Evolutionary conservation across 2,888 invertebrate genomes (phyloP).

Genomic region (Aleiodes leptofemur): DNA sequence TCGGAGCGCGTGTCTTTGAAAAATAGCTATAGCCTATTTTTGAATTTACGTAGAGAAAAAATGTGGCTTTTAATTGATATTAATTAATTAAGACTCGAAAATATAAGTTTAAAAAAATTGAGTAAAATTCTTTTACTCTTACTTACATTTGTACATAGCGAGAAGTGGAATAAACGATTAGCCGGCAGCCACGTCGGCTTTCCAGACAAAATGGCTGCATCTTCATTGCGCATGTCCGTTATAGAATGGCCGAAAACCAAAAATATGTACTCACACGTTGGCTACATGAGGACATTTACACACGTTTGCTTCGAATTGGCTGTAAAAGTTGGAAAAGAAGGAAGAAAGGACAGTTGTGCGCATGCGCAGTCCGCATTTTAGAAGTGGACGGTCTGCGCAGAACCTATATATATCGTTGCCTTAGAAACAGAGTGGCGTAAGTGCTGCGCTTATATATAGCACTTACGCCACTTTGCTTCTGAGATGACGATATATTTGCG

Average conservation of each 20-base stretch:
- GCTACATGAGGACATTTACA: too few relatives aligned
- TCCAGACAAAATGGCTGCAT: conserved; percentile 70
- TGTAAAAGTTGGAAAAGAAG: too few relatives aligned
- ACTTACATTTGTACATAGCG: conserved; percentile 67
- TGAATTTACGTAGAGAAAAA: background rate
- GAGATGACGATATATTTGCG: too few relatives aligned
- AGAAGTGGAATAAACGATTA: conserved; percentile 51
- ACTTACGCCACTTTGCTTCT: too few relatives aligned
- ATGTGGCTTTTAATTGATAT: background rate
- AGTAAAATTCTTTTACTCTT: conserved; percentile 24
- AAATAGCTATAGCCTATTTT: background rate
- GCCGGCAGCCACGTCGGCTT: conserved; percentile 71
- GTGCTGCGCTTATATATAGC: too few relatives aligned
- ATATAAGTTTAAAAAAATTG: background rate
- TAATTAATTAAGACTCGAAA: background rate
- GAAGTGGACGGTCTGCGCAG: too few relatives aligned
- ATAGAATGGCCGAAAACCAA: conserved; percentile 66
- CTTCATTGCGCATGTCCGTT: conserved; percentile 70
- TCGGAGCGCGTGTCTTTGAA: background rate
- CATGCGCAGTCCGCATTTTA: too few relatives aligned
- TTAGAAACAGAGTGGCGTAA: too few relatives aligned
- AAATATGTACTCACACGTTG: too few relatives aligned
- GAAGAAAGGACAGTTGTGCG: too few relatives aligned
- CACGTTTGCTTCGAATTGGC: too few relatives aligned
- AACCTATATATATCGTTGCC: too few relatives aligned